Base-by-base conservation (phyloP, 2,888 invertebrate species). In the Drosophila mercatorum region DNA sequence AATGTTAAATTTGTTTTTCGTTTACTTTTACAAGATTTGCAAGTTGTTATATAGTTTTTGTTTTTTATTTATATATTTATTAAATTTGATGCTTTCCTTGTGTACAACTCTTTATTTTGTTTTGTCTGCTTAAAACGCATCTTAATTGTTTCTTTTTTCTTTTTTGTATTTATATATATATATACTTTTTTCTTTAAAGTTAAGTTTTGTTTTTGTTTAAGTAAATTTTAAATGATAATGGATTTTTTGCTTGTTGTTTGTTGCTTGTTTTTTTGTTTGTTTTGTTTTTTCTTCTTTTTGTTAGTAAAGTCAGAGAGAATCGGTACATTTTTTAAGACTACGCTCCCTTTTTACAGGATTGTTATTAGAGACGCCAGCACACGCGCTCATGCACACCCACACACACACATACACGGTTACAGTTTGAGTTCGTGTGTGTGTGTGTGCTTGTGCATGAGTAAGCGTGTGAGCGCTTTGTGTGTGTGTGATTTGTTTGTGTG, bases 211-310 rank as follows among this genome's bases (percentile, higher is more conserved):
- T 75, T 73, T 66, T 75, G 60, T 78, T 80, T 86, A 88, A 83
- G 85, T 86, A 85, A 78, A 59, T 76, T 82, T 85, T 83, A 83
- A 84, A 85, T 88, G 88, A 85, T 85, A 88, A 83, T 85, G 75
- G 88, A 88, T 88, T 86, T 86, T 75, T 63, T 49, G 51, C 31
- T 73, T 40, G 38, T 68, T 17, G 56, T 58, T 72, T 67, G 63
- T 65, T 74, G 53, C 63, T 17, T 61, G 60, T 49, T 73, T 65
- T 51, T 49, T 69, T 75, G 57, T 66, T 59, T 60, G 63, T 11
- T 68, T 28, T 28, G 5, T 63, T 52, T 49, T 66, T 59, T 31
- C 8, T 67, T 75, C 11, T 26, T 26, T 60, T 67, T 75, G 74
- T 83, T 83, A 75, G 75, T 83, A 80, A 63, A 81, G 83, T 86